A percentile compares a stretch with the other conserved stretches of the same genome.
Conservation (phyloP, 2,113 vertebrate species). For the Prochilodus magdalenae region DNA sequence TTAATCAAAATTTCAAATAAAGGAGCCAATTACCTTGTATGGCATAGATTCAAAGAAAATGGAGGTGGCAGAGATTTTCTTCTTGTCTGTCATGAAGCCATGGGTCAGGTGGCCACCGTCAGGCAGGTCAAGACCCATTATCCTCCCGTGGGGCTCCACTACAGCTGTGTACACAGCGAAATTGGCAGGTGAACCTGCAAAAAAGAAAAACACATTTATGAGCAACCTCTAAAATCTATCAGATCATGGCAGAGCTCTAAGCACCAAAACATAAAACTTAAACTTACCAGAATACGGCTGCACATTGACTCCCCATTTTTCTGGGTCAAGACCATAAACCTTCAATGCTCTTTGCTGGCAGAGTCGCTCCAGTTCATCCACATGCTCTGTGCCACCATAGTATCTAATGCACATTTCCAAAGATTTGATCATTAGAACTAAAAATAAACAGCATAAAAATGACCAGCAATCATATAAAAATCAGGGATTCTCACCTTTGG, state of each 20-base stretch:
- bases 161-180: constrained; percentile 93
- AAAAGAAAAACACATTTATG: neutral
- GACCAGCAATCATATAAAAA: neutral
- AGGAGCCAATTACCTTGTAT: constrained; percentile 84
- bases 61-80: constrained; percentile 95
- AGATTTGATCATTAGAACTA: neutral
- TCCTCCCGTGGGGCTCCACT: constrained; percentile 94
- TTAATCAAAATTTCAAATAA: neutral
- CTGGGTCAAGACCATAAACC: constrained; percentile 82
- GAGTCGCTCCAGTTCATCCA: constrained; percentile 91
- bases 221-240: neutral
- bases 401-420: constrained; percentile 77
- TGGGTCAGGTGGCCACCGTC: constrained; percentile 97
- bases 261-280: neutral
- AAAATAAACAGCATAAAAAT: neutral
- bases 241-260: neutral
- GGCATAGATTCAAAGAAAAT: constrained; percentile 99
- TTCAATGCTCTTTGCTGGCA: constrained; percentile 93
- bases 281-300: constrained; percentile 94
- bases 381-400: constrained; percentile 91
- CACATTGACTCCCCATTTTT: constrained; percentile 93
- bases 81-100: constrained; percentile 98
- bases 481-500: constrained; percentile 81
- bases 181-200: constrained; percentile 91
- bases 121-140: constrained; percentile 97